Percentiles rank a stretch among this genome's conserved stretches.
These are phyloP conservation scores for Lycodopsis pacificus DNA, from an alignment of 2,797 vertebrate species.

Conservation along the genomic window DNA sequence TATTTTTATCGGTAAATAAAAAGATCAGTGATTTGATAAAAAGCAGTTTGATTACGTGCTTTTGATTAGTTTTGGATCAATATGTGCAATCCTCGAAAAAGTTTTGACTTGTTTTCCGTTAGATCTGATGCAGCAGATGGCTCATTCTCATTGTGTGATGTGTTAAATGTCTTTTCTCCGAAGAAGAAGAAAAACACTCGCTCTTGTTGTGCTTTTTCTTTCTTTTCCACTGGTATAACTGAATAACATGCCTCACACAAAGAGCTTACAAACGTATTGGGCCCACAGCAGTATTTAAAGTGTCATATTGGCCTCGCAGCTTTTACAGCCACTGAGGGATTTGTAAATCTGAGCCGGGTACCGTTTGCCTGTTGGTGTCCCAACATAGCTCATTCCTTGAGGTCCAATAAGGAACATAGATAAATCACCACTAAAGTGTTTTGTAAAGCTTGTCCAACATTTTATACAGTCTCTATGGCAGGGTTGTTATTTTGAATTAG, in stretches of 20 bases:
- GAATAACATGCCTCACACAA: constrained; percentile 43
- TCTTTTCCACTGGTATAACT: constrained; percentile 41
- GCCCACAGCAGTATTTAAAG: constrained; percentile 52
- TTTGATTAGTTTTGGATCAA: constrained; percentile 4
- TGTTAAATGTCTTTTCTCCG: constrained; percentile 10
- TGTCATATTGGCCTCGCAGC: constrained; percentile 65
- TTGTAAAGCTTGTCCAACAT: constrained; percentile 15
- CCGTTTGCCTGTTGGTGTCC: constrained; percentile 39
- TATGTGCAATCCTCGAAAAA: constrained; percentile 7
- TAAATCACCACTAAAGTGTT: constrained; percentile 48
- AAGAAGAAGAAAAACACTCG: background rate
- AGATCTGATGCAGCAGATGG: background rate
- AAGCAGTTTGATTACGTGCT: constrained; percentile 49
- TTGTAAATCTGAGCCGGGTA: constrained; percentile 61
- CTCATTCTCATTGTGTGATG: background rate
- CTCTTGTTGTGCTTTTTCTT: background rate
- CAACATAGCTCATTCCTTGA: constrained; percentile 46
- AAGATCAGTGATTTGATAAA: constrained; percentile 81
- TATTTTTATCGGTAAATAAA: constrained; percentile 92
- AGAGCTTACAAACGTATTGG: constrained; percentile 60
- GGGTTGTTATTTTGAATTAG: constrained; percentile 9
- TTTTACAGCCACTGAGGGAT: constrained; percentile 64
- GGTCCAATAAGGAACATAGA: constrained; percentile 32
- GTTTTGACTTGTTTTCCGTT: background rate
- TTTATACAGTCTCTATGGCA: constrained; percentile 8